These are phyloP conservation scores for Heliornis fulica DNA, from an alignment of 2,113 vertebrate genomes.

Conservation along the genomic window DNA sequence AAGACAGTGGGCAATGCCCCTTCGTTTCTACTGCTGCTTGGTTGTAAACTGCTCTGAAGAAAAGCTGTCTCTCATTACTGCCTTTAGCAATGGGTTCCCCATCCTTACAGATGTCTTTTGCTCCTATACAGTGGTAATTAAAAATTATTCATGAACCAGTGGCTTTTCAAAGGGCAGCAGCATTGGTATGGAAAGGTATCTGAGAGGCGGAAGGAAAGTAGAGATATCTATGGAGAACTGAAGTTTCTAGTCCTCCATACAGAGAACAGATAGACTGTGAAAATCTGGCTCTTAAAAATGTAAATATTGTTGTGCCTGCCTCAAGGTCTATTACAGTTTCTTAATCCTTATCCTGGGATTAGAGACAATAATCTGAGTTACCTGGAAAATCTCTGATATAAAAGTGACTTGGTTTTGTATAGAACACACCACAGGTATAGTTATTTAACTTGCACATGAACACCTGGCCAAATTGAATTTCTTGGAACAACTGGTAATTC, in stretches of 20 bases:
- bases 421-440: not conserved
- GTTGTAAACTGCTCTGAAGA: not conserved
- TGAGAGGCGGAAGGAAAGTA: not conserved
- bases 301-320: not conserved
- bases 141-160: not conserved
- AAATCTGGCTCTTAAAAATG: not conserved
- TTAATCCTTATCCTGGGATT: not conserved
- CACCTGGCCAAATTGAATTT: constrained; percentile 2
- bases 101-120: not conserved
- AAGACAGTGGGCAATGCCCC: not conserved
- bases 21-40: not conserved
- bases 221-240: not conserved
- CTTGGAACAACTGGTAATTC: constrained; percentile 8
- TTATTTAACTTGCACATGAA: not conserved
- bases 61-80: not conserved
- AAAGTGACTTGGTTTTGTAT: not conserved
- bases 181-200: not conserved
- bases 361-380: not conserved
- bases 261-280: not conserved
- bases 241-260: not conserved
- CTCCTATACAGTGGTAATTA: not conserved
- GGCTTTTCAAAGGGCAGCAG: not conserved
- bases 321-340: not conserved
- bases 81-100: not conserved
- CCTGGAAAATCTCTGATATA: not conserved